Conservation (phyloP, 2,113 vertebrate species). For the Eonycteris spelaea region DNA sequence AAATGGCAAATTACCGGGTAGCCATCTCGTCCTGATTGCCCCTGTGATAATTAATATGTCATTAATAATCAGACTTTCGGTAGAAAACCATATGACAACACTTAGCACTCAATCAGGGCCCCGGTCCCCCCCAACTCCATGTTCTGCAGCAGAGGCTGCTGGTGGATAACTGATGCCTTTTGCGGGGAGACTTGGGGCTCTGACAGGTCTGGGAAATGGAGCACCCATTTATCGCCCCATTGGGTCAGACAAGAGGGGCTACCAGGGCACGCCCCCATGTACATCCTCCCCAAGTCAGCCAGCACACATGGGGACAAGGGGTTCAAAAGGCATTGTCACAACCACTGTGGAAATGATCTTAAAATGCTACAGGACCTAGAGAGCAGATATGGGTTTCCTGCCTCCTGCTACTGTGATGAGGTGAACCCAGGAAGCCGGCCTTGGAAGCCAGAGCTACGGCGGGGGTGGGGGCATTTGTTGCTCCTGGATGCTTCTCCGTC, state of each 20-base stretch:
- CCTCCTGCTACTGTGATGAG: too few relatives aligned
- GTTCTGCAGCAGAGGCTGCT: not conserved
- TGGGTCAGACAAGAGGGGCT: not conserved
- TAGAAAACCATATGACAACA: slow-evolving; percentile 65
- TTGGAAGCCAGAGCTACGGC: not conserved
- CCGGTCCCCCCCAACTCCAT: too few relatives aligned
- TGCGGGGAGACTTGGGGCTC: not conserved
- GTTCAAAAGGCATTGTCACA: not conserved
- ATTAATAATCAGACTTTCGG: slow-evolving; percentile 77
- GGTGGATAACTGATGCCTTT: not conserved
- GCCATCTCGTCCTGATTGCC: slow-evolving; percentile 96
- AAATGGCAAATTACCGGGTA: slow-evolving; percentile 94
- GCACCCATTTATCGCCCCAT: not conserved
- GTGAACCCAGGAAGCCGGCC: not conserved
- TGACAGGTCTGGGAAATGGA: not conserved
- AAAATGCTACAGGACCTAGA: too few relatives aligned
- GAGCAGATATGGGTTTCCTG: not conserved
- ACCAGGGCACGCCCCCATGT: accelerated
- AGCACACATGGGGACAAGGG: not conserved
- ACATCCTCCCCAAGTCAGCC: accelerated
- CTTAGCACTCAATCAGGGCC: not conserved
- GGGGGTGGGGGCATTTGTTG: accelerated
- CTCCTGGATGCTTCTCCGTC: not conserved
- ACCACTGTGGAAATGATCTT: not conserved
- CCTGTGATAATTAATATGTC: slow-evolving; percentile 89